Evolutionary conservation across 2,113 vertebrate genomes (phyloP).

Genomic region (Boulengeromyrus knoepffleri): DNA sequence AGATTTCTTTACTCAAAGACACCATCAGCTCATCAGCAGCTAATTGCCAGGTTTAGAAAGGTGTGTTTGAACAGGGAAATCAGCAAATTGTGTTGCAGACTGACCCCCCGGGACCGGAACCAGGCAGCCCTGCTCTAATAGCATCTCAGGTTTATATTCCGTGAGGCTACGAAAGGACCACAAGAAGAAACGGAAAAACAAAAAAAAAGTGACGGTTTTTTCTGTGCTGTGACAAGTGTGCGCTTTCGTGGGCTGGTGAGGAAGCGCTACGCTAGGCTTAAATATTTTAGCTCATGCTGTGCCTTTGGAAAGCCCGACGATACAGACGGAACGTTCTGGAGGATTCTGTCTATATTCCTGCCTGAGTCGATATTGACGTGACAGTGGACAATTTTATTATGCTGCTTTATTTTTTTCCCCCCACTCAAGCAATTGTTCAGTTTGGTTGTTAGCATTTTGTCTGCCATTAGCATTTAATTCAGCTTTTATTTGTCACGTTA

Average conservation of each 20-base stretch:
- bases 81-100: not conserved
- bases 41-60: not conserved
- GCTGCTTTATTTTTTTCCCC: not conserved
- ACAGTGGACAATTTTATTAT: not conserved
- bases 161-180: not conserved
- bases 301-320: not conserved
- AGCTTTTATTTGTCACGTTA: not conserved
- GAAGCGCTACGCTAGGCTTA: not conserved
- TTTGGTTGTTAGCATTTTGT: not conserved
- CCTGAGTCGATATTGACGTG: not conserved
- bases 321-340: not conserved
- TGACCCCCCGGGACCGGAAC: not conserved
- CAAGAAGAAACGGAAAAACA: not conserved
- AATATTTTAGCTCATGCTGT: not conserved
- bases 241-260: not conserved
- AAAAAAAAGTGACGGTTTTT: not conserved
- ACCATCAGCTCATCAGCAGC: not conserved
- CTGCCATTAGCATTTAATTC: not conserved
- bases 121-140: not conserved
- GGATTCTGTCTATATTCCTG: not conserved
- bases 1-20: not conserved
- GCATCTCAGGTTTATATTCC: not conserved
- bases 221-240: not conserved
- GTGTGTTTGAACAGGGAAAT: not conserved
- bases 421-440: not conserved